Evolutionary conservation across 2,797 vertebrate genomes (phyloP).

Genomic region (Fistularia tabacaria): DNA sequence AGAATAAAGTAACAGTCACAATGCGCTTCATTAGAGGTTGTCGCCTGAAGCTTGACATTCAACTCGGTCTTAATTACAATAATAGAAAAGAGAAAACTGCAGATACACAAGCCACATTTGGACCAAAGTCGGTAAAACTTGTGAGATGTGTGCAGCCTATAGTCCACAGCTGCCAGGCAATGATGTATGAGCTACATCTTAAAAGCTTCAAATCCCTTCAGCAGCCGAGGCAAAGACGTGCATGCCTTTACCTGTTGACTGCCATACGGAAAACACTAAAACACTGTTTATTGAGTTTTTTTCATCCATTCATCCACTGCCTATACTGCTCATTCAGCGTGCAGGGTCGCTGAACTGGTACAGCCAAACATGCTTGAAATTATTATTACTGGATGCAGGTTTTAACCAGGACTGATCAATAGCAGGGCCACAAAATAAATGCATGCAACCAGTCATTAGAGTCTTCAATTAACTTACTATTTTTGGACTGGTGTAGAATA

Average conservation of each 20-base stretch:
- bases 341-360: too few relatives aligned
- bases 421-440: too few relatives aligned
- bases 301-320: too few relatives aligned
- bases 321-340: too few relatives aligned
- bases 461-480: too few relatives aligned
- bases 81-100: slow-evolving; percentile 13
- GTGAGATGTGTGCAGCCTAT: slow-evolving; percentile 13
- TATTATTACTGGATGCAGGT: too few relatives aligned
- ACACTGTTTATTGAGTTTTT: slow-evolving; percentile 4
- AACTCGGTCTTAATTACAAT: slow-evolving; percentile 53
- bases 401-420: too few relatives aligned
- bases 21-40: slow-evolving; percentile 55
- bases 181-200: slow-evolving; percentile 6
- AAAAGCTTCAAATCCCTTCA: slow-evolving; percentile 9
- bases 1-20: slow-evolving; percentile 42
- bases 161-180: slow-evolving; percentile 27
- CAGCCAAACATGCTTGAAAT: too few relatives aligned
- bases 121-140: slow-evolving; percentile 11
- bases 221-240: slow-evolving; percentile 9
- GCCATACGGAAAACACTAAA: slow-evolving; percentile 5
- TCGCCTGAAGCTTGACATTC: slow-evolving; percentile 38
- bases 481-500: too few relatives aligned
- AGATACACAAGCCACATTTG: slow-evolving; percentile 30
- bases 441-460: too few relatives aligned
- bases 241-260: slow-evolving; percentile 6